Percentiles rank a stretch among this genome's conserved stretches.
These are phyloP conservation scores for Anoplolepis gracilipes DNA, from an alignment of 1,140 invertebrate species.

Conservation along the genomic window DNA sequence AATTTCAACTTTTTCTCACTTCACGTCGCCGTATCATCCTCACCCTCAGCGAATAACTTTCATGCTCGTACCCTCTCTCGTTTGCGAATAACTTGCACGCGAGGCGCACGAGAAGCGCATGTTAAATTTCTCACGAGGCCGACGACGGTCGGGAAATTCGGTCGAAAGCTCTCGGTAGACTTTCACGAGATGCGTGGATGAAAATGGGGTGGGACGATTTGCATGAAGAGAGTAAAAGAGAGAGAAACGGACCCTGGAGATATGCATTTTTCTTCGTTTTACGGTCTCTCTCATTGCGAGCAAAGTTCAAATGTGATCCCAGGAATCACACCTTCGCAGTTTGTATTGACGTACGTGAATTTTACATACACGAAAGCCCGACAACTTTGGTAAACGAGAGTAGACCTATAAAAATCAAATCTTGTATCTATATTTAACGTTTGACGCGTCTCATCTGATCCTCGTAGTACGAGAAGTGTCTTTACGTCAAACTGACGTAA, in stretches of 20 bases:
- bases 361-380: background rate
- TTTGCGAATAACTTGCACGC: background rate
- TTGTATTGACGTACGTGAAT: slow-evolving; percentile 46
- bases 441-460: background rate
- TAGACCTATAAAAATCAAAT: background rate
- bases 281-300: slow-evolving; percentile 15
- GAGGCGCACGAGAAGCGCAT: background rate
- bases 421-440: background rate
- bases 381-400: background rate
- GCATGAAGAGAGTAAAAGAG: slow-evolving; percentile 1
- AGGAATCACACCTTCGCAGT: slow-evolving; percentile 36
- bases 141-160: slow-evolving; percentile 21
- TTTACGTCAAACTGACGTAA: background rate
- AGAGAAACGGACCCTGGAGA: background rate
- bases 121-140: slow-evolving; percentile 57
- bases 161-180: slow-evolving; percentile 22
- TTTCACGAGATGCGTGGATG: slow-evolving; percentile 33
- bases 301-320: slow-evolving; percentile 41
- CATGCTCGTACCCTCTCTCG: background rate
- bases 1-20: slow-evolving; percentile 17
- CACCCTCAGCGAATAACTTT: slow-evolving; percentile 33
- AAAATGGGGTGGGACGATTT: slow-evolving; percentile 28
- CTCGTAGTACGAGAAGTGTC: background rate
- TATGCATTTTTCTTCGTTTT: slow-evolving; percentile 53
- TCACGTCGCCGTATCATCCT: slow-evolving; percentile 17